These are phyloP conservation scores for Oryzias celebensis DNA, from an alignment of 2,113 vertebrate genomes.

Conservation along the genomic window DNA sequence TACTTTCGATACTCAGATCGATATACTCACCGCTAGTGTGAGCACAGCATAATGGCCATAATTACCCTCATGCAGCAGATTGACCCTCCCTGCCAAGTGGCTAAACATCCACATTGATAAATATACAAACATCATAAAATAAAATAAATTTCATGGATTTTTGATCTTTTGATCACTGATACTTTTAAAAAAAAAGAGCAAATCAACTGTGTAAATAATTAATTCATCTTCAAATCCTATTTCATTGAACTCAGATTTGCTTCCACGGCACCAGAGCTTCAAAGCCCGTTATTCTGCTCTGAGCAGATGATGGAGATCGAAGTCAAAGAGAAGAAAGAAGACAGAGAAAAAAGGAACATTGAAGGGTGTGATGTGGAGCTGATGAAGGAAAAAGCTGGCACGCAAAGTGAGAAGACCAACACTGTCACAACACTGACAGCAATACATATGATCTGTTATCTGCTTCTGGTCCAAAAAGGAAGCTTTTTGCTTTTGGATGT, in stretches of 20 bases:
- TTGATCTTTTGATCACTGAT: neutral
- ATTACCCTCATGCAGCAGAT: no score
- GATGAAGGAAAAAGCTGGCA: neutral
- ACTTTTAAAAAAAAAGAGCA: neutral
- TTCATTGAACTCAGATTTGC: constrained; percentile 20
- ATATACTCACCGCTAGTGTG: no score
- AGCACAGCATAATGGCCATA: no score
- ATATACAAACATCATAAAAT: neutral
- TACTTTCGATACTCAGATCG: no score
- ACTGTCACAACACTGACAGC: neutral
- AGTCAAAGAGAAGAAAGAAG: neutral
- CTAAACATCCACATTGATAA: no score
- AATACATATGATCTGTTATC: constrained; percentile 13
- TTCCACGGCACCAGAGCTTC: constrained; percentile 6
- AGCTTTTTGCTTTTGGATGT: constrained; percentile 37
- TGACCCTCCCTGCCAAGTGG: no score
- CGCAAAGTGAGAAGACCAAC: constrained; percentile 10
- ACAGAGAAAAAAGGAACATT: neutral
- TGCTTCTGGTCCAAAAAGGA: constrained; percentile 8
- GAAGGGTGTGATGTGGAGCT: neutral
- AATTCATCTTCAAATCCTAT: constrained; percentile 6
- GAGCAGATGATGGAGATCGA: constrained; percentile 9
- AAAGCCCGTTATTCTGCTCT: constrained; percentile 18
- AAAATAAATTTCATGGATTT: neutral
- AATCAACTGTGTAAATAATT: constrained; percentile 21